Conservation (phyloP, 2,797 vertebrate species). For the Astyanax mexicanus region DNA sequence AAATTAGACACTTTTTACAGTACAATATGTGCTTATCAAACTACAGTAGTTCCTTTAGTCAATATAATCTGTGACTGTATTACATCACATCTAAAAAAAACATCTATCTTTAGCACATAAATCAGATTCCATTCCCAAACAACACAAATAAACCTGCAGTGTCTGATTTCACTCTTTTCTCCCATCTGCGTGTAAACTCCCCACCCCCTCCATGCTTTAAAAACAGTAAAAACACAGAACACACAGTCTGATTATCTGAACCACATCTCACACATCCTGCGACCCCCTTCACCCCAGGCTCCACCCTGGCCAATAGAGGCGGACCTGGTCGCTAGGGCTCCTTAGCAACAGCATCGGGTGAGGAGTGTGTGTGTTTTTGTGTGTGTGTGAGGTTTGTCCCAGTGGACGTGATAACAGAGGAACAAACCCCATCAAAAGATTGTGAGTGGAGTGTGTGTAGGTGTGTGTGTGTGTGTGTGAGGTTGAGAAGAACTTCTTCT, state of each 20-base stretch:
- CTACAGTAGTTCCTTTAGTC: too few species aligned
- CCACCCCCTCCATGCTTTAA: constrained; percentile 1
- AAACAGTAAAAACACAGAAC: constrained; percentile 44
- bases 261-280: constrained; percentile 54
- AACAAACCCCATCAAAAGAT: constrained; percentile 62
- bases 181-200: neutral
- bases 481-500: too few species aligned
- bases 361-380: constrained; percentile 47
- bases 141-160: neutral
- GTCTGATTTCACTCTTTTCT: neutral
- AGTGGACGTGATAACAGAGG: constrained; percentile 62
- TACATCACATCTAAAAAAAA: constrained; percentile 9
- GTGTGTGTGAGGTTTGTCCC: constrained; percentile 48
- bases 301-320: constrained; percentile 71
- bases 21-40: too few species aligned
- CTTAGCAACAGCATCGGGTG: constrained; percentile 79
- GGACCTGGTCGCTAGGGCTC: constrained; percentile 68
- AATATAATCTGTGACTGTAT: too few species aligned
- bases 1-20: too few species aligned
- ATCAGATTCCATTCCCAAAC: neutral
- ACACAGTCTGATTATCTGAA: constrained; percentile 55
- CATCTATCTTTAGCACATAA: neutral
- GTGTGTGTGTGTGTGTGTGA: neutral
- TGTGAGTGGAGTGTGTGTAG: neutral
- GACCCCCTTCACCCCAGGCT: constrained; percentile 50